Evolutionary conservation across 2,113 vertebrate genomes (phyloP).

Genomic region (Gracilinanus agilis): DNA sequence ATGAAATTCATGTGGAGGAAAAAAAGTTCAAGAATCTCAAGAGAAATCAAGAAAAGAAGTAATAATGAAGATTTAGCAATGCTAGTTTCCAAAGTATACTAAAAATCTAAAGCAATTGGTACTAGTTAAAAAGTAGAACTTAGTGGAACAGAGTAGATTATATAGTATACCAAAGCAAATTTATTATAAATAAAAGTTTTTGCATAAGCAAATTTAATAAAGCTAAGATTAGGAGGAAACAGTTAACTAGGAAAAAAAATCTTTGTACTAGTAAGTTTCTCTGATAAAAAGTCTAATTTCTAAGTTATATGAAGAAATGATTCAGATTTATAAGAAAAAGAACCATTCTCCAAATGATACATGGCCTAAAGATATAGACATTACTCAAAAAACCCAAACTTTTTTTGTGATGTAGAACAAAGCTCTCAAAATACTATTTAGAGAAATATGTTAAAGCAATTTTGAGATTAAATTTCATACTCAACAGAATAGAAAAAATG

Average conservation of each 20-base stretch:
- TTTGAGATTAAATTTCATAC: too few species aligned
- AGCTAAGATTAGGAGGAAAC: not conserved
- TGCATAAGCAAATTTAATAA: not conserved
- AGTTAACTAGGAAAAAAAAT: not conserved
- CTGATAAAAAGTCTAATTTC: too few species aligned
- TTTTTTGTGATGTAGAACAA: too few species aligned
- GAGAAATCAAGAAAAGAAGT: not conserved
- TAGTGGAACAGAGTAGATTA: not conserved
- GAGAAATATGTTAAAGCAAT: too few species aligned
- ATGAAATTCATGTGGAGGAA: not conserved
- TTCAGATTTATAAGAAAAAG: too few species aligned
- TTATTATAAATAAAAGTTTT: not conserved
- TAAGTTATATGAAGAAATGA: too few species aligned
- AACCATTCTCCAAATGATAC: too few species aligned
- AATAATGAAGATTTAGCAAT: not conserved
- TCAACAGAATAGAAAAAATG: too few species aligned
- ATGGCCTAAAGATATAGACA: too few species aligned
- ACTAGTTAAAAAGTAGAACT: not conserved
- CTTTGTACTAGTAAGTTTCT: too few species aligned
- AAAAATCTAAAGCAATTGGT: not conserved
- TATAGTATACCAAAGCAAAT: not conserved
- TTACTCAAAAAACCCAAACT: too few species aligned
- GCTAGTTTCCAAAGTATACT: not conserved
- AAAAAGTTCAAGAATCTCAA: not conserved
- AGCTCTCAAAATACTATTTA: too few species aligned